Conservation (phyloP, 2,888 invertebrate species). For the Galerucella nymphaeae region DNA sequence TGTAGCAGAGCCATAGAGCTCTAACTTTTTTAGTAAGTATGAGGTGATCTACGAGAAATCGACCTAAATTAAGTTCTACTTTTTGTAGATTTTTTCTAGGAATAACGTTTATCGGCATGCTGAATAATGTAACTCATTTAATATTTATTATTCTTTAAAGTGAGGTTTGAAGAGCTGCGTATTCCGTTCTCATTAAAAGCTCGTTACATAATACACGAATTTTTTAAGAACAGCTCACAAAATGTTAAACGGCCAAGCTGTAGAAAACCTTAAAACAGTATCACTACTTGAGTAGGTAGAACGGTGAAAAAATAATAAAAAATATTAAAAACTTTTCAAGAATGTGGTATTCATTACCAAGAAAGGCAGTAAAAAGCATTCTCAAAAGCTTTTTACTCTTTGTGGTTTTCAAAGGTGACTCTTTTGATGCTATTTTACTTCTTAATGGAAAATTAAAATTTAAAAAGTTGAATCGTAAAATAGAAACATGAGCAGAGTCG, state of each 20-base stretch:
- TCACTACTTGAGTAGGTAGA: not conserved
- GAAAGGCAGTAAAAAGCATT: slow-evolving; percentile 1
- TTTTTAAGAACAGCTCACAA: not conserved
- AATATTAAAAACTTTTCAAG: not conserved
- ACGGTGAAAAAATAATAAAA: not conserved
- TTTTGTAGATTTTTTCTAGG: too few species aligned
- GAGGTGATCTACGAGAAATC: too few species aligned
- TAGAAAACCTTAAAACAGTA: slow-evolving; percentile 1
- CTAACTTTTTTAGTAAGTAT: too few species aligned
- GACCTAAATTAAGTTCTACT: too few species aligned
- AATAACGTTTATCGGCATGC: too few species aligned
- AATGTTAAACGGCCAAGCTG: not conserved
- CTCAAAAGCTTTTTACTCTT: slow-evolving; percentile 11
- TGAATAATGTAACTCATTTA: not conserved
- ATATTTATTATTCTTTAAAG: not conserved
- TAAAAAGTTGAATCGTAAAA: slow-evolving; percentile 13
- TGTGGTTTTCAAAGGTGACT: slow-evolving; percentile 9
- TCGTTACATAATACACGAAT: not conserved
- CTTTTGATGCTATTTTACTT: slow-evolving; percentile 10
- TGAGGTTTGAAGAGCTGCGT: not conserved
- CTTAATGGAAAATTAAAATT: slow-evolving; percentile 25
- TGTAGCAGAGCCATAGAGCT: too few species aligned
- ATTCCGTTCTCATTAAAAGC: not conserved
- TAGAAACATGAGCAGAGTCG: not conserved
- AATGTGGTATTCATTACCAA: not conserved